A percentile compares a stretch with the other conserved stretches of the same genome.
These are phyloP conservation scores for Pteropus rufus DNA, from an alignment of 2,797 vertebrate genomes.

Conservation along the genomic window DNA sequence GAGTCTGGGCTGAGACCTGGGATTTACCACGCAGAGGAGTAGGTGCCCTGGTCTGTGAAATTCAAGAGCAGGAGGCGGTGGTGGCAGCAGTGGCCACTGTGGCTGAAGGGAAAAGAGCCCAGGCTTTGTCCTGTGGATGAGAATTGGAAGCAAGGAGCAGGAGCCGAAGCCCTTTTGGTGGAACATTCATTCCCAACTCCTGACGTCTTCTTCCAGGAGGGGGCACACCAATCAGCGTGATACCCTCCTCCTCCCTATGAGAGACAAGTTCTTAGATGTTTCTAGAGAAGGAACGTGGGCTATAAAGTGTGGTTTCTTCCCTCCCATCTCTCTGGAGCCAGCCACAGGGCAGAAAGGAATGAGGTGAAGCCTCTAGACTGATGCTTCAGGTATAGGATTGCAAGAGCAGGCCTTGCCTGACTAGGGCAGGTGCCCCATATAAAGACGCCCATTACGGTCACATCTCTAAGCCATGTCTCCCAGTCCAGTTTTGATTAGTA, in stretches of 20 bases:
- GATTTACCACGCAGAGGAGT: neutral
- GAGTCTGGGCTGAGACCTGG: neutral
- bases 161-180: no score
- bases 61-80: neutral
- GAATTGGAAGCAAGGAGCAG: neutral
- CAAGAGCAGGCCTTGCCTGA: neutral
- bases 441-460: neutral
- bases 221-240: neutral
- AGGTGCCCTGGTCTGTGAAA: neutral
- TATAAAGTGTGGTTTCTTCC: neutral
- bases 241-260: neutral
- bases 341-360: neutral
- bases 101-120: neutral
- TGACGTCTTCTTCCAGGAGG: neutral
- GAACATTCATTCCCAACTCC: neutral
- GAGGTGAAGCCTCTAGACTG: neutral
- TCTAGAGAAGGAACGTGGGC: neutral
- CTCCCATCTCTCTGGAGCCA: neutral
- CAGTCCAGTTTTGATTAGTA: neutral
- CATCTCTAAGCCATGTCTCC: neutral
- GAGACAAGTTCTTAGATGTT: neutral
- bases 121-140: neutral
- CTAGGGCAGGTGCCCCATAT: neutral
- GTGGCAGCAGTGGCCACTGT: neutral
- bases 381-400: neutral